Evolutionary conservation across 2,113 vertebrate species (phyloP), one percentile per base, ranked within the genome.

Genomic region (Psilopsiagon aurifrons): DNA sequence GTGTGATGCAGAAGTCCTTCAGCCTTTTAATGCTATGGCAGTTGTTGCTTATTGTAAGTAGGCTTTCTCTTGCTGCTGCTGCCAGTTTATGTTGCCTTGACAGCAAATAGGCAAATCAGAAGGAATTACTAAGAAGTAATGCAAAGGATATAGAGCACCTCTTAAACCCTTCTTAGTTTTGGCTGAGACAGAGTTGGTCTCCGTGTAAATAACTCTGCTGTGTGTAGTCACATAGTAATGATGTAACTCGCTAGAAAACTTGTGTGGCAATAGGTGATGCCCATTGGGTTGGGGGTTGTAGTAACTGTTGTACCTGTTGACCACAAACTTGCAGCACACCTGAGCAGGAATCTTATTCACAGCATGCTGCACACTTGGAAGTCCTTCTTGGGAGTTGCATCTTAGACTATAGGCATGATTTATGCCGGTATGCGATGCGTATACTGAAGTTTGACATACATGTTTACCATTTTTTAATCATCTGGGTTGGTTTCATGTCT

Each of bases 191-290:
- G 31, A 8, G 39, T 5, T 59, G 39, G 33, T 35, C 35, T 68
- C 47, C 0, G 0, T 52, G 79, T 29, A 64, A 82, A 57, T 73
- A 77, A 2, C 44, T 23, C 59, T 41, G 64, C 37, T 10, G 52
- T 6, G 0, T 6, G 4, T 20, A 23, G 37, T 33, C 27, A 66
- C 29, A 8, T 13, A 28, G 16, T 6, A 73, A 8, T 1, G 39
- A 1, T 46, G 39, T 13, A 39, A 6, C 59, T 75, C 9, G 0
- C 31, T 43, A 7, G 54, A 9, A 10, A 6, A 4, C 1, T 1
- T 24, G 46, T 0, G 25, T 20, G 52, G 33, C 0, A 10, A 4
- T 13, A 29, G 29, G 29, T 6, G 33, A 1, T 41, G 59, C 52
- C 44, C 5, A 0, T 18, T 10, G 75, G 23, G 46, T 11, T 29